A percentile compares a stretch with the other conserved stretches of the same genome.
These are phyloP conservation scores for Ophioninae sp. DNA, from an alignment of 2,888 invertebrate species.

Conservation along the genomic window DNA sequence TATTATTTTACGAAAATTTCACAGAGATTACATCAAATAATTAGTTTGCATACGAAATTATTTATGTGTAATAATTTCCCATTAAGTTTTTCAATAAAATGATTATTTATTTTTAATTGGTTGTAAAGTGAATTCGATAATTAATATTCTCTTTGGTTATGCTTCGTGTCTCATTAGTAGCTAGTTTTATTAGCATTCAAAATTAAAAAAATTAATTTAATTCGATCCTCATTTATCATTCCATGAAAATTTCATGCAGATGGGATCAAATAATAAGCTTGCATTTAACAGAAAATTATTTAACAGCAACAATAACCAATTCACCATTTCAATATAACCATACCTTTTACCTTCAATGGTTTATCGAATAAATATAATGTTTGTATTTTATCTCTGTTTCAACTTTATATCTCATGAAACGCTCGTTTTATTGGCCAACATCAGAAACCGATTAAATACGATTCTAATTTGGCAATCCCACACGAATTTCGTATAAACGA, in stretches of 20 bases:
- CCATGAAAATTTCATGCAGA: not conserved
- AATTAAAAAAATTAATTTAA: slow-evolving; percentile 3
- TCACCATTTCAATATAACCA: not conserved
- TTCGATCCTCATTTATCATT: not conserved
- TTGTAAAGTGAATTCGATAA: too few species aligned
- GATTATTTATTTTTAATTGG: too few species aligned
- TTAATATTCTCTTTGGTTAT: too few species aligned
- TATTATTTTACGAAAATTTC: too few species aligned
- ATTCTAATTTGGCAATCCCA: not conserved
- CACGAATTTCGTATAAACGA: not conserved
- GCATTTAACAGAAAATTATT: not conserved
- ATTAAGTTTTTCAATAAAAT: too few species aligned
- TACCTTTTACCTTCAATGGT: not conserved
- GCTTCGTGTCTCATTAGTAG: slow-evolving; percentile 15
- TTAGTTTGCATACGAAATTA: too few species aligned
- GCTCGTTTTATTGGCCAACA: too few species aligned
- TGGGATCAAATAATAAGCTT: not conserved
- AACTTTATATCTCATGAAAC: too few species aligned
- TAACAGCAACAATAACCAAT: not conserved
- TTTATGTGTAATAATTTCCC: too few species aligned
- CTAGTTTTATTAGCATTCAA: slow-evolving; percentile 17
- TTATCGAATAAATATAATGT: too few species aligned
- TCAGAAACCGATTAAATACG: not conserved
- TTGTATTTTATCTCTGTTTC: too few species aligned
- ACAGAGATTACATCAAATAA: too few species aligned